Base-by-base conservation (phyloP, 1,140 invertebrate genomes). In the Leptinotarsa undecemlineata region DNA sequence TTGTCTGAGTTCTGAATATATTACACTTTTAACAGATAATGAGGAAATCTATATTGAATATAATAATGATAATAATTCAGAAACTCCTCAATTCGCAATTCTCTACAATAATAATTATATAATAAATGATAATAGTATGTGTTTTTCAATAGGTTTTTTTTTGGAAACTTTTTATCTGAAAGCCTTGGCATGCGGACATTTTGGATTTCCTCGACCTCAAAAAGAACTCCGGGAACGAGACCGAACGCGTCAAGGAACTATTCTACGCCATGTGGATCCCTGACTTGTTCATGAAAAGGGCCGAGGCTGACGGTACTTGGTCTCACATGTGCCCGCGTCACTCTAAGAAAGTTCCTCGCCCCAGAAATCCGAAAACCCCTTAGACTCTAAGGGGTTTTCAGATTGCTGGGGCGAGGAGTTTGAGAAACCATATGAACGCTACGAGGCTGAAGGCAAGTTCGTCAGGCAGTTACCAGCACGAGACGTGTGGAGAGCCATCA, bases 261-360 rank as follows among this genome's bases (percentile, higher is more conserved):
- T 99, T 99, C 84, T 99, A 97, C 85, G 98, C 93, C 15, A 83
- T 99, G 14, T 99, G 98, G 98, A 96, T 99, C 78, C 97, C 98
- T 4, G 98, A 99, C 90, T 87, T 99, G 42, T 99, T 99, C 84
- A 99, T 99, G 98, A 90, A 95, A 84, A 89, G 98, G 66, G 97
- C 99, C 0, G 92, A 98, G 84, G 88, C 89, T 0, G 91, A 99
- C 87, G 91, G 87, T 72, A 88, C 91, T 66, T 99, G 98, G 98
- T 95, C 93, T 67, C 86, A 99, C 17, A 99, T 99, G 97, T 99
- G 98, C 85, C 98, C 98, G 1, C 90, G 96, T 84, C 92, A 97
- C 83, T 95, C 92, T 84, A 33, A 33, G 6, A 6, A 33, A 33
- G 8, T 1, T 33, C 26, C 26, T 6, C 26, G 26, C 26, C 97